Evolutionary conservation across 2,797 vertebrate species (phyloP), one percentile per base, ranked within the genome.

Genomic region (Fratercula arctica): DNA sequence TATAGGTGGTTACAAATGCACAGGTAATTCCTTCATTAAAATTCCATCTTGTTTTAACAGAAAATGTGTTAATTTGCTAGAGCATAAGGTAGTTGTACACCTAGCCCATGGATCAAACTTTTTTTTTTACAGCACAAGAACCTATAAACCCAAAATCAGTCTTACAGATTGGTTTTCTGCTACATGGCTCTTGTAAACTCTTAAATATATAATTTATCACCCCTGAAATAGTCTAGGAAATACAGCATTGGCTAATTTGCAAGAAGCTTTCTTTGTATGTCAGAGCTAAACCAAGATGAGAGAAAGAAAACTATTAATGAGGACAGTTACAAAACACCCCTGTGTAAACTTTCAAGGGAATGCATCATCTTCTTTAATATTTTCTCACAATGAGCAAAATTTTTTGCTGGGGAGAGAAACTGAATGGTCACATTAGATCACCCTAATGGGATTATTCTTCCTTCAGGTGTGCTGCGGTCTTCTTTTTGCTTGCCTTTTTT

Each of bases 341-440:
- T 18, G 13, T 46, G 31, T 60, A 75, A 61, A 91, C 12, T 78
- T 90, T 14, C 25, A 81, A 81, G 18, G 6, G 13, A 88, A 72
- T 28, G 7, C 3, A 83, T 66, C 21, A 0, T 0, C 0, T 6
- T 82, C 59, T 75, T 41, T 3, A 56, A 35, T 67, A 31, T 69
- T 93, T 78, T 84, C 39, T 81, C 64, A 85, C 25, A 82, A 35
- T n/a, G 11, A 77, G 53, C 9, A 85, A 83, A 26, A 8, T 20
- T 3, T 60, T 76, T 66, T 78, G 13, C 10, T 46, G 31, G 23
- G 19, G 13, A 51, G 45, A 79, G 17, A 29, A 1, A 7, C 24
- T 77, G 37, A 56, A 56, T 60, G 6, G 15, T 25, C 26, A 63
- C 54, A 37, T 15, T 4, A 88, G 43, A 79, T 54, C 11, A 39